A percentile compares a stretch with the other conserved stretches of the same genome.
Conservation (phyloP, 1,140 invertebrate genomes). For the Subanguina moxae region DNA sequence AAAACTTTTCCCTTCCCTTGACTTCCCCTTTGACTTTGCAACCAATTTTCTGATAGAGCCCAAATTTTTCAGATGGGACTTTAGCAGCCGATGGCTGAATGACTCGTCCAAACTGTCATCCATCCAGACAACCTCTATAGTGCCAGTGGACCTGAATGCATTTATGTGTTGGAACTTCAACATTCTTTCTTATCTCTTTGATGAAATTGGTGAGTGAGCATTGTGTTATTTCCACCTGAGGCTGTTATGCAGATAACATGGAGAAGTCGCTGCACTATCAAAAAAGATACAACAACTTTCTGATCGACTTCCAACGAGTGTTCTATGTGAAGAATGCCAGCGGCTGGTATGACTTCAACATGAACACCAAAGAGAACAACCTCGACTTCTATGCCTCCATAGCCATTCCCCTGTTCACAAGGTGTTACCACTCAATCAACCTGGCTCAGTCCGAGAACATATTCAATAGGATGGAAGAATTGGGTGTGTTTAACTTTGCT, state of each 20-base stretch:
- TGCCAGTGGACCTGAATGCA: constrained; percentile 62
- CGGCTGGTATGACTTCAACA: constrained; percentile 69
- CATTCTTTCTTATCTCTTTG: constrained; percentile 58
- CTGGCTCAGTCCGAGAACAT: constrained; percentile 63
- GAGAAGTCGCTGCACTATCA: constrained; percentile 29
- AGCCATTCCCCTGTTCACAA: constrained; percentile 77
- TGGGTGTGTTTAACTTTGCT: constrained; percentile 63
- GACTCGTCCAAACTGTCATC: constrained; percentile 48
- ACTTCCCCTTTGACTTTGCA: no score
- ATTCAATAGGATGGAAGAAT: constrained; percentile 69
- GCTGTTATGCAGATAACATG: constrained; percentile 53
- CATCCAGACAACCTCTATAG: constrained; percentile 59
- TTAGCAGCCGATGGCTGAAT: constrained; percentile 61
- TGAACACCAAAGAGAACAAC: constrained; percentile 61
- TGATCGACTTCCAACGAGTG: constrained; percentile 60
- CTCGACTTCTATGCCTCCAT: constrained; percentile 79
- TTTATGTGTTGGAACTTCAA: constrained; percentile 60
- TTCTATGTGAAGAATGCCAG: constrained; percentile 81
- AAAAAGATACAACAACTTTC: constrained; percentile 23
- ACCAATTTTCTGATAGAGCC: no score
- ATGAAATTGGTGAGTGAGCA: constrained; percentile 63
- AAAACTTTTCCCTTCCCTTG: no score
- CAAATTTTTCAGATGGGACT: constrained; percentile 39
- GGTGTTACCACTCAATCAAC: constrained; percentile 60
- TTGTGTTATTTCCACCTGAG: constrained; percentile 70